Evolutionary conservation across 2,113 vertebrate species (phyloP), one percentile per base, ranked within the genome.

Genomic region (Mustela nigripes): DNA sequence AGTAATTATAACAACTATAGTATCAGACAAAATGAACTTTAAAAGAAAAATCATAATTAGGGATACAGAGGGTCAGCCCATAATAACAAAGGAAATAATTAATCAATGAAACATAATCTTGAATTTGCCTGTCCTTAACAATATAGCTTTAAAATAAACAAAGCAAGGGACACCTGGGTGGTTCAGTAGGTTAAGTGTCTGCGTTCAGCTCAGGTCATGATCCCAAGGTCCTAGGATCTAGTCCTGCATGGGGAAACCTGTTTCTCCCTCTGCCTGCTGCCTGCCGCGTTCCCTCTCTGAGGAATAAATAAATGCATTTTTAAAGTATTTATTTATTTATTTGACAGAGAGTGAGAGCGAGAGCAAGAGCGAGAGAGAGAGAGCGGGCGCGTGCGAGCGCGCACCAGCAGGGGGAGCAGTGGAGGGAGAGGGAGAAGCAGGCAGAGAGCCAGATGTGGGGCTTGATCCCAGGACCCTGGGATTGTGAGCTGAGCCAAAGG

Each of bases 21-120:
- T 67, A 50, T 87, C 42, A 94, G 26, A 53, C 9, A 96, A 91
- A 80, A 73, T 88, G 24, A 91, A 89, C 18, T 65, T 94, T 79
- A 91, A 84, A 95, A 22, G 48, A 56, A 56, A 95, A 84, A 63
- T 65, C 22, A 67, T 91, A 65, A 42, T 53, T 65, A 60, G 58
- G 1, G 26, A 21, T 60, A 60, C 73, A 78, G 24, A 85, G 33
- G 36, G 7, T 67, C 71, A 65, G 62, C 39, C 12, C 50, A 71
- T 33, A 62, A 26, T 71, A 24, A 79, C 33, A 85, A 97, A 91
- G 18, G 50, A 90, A 96, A 89, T 24, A 82, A 56, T 53, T 62
- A 12, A 89, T 73, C 36, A 71, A n/a, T 33, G 42, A 88, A 36
- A 76, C 0, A 45, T 11, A 78, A 91, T 79, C 71, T 36, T 45